Percentiles rank a stretch among this genome's conserved stretches.
These are phyloP conservation scores for Tetranychus piercei DNA, from an alignment of 2,888 invertebrate genomes.

Conservation along the genomic window DNA sequence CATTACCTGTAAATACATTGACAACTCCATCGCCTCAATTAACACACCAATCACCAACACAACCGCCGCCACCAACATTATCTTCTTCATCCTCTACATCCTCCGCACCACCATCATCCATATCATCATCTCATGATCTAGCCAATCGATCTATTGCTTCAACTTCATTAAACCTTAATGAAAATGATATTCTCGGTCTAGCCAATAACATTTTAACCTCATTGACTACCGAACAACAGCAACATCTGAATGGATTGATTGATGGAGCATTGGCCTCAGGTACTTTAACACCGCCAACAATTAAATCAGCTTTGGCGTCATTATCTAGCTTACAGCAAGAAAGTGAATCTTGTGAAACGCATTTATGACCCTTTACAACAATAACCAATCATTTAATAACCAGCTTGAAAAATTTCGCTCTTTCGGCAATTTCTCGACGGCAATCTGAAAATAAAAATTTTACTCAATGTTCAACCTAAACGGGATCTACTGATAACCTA, in stretches of 20 bases:
- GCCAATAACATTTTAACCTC: constrained; percentile 10
- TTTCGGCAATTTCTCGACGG: too few species aligned
- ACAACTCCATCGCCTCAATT: background rate
- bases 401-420: too few species aligned
- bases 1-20: too few species aligned
- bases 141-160: background rate
- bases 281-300: constrained; percentile 14
- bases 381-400: background rate
- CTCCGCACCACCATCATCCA: background rate
- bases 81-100: background rate
- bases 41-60: background rate
- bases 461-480: too few species aligned
- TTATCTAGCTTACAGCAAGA: background rate
- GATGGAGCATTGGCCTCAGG: constrained; percentile 18
- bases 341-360: background rate
- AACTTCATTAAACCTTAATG: constrained; percentile 1
- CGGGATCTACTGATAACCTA: too few species aligned
- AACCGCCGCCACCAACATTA: background rate
- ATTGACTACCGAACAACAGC: constrained; percentile 17
- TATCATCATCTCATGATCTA: background rate
- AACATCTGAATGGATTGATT: constrained; percentile 20
- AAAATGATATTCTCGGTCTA: constrained; percentile 10
- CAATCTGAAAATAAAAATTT: too few species aligned
- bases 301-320: constrained; percentile 15
- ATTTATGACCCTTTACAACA: constrained; percentile 2